Base-by-base conservation (phyloP, 1,140 invertebrate species). In the Platorchestia sp. region DNA sequence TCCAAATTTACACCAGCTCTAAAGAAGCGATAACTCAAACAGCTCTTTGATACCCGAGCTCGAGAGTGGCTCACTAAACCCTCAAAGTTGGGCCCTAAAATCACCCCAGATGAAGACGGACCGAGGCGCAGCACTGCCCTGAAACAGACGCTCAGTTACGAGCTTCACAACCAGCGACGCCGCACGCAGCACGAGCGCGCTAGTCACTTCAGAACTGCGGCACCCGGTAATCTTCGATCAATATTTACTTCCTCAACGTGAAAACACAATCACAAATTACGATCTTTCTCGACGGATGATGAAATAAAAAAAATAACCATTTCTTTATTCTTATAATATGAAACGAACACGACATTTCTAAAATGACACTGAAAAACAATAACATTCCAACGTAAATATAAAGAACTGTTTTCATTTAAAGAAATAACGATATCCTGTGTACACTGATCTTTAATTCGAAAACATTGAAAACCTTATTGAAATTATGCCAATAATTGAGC, bases 1-100 rank as follows among this genome's bases (percentile, higher is more conserved):
- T 93, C 47, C 45, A 93, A 93, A 44, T 93, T 93, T 93, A 93
- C 91, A 93, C 91, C 43, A 47, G 91, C 87, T 93, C 91, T 93
- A 93, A 93, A 93, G 91, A 44, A 45, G 7, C 91, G 43, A 93
- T 93, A 93, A 93, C 41, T 93, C 91, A 93, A 44, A 93, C 41
- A 45, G 43, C 44, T 93, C 91, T 47, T 47, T 93, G 91, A 93
- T 93, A 93, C 91, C 44, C 45, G 91, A 93, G 91, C 91, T 93
- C 91, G 6, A 93, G 44, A 93, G 43, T 47, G 43, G 91, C 87
- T 89, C 43, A 44, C 87, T 89, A 89, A 89, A 93, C 45, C 91
- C 91, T 44, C 5, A 93, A 93, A 93, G 91, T 93, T 93, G 43
- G 36, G 91, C 91, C 45, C 43, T 47, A 93, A 93, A 45, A 47